Percentiles rank a stretch among this genome's conserved stretches.
Evolutionary conservation across 2,113 vertebrate species (phyloP).

Genomic region (Cochlearius cochlearius): DNA sequence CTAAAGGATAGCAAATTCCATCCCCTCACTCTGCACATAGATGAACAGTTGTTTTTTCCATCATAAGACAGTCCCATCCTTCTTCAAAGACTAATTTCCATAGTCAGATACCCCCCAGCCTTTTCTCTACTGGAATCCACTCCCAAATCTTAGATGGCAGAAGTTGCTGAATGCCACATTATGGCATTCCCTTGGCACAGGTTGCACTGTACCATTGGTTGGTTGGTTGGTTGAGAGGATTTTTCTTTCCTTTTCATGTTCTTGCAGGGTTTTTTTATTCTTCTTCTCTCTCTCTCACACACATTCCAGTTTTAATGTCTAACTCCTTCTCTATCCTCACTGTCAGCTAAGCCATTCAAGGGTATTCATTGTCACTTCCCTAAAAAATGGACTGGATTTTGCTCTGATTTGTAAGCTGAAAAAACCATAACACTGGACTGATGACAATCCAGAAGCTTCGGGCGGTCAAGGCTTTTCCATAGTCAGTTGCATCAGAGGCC

Average conservation of each 20-base stretch:
- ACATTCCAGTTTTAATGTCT: background rate
- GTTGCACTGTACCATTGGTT: background rate
- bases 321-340: background rate
- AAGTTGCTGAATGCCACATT: background rate
- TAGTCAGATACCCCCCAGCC: accelerated
- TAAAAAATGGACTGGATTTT: background rate
- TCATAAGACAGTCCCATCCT: background rate
- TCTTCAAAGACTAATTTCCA: background rate
- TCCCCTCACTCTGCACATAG: background rate
- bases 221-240: background rate
- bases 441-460: background rate
- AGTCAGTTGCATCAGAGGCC: background rate
- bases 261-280: background rate
- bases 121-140: background rate
- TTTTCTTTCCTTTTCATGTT: background rate
- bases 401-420: background rate
- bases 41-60: background rate
- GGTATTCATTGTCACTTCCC: background rate
- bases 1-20: background rate
- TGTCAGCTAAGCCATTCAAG: background rate
- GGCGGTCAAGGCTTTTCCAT: background rate
- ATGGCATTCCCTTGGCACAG: background rate
- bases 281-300: background rate
- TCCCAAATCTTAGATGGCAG: background rate
- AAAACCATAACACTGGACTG: background rate